Percentiles rank a stretch among this genome's conserved stretches.
Evolutionary conservation across 92 coral and sea anemone species (phyloP).

Genomic region (Zoanthus sociatus): DNA sequence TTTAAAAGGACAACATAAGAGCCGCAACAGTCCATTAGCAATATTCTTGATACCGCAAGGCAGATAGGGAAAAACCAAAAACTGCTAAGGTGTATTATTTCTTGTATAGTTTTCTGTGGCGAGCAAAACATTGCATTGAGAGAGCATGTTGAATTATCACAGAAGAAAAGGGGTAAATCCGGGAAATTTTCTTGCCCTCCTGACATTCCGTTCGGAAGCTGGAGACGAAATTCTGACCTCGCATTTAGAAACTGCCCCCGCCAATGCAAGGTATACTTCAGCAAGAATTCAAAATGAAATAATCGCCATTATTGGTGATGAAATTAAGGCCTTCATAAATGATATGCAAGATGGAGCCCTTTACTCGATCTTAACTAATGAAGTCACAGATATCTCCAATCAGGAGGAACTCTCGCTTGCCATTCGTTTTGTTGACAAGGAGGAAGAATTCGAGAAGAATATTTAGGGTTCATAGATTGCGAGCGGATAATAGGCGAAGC

Average conservation of each 20-base stretch:
- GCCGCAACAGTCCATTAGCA: conserved; percentile 16
- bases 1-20: background rate
- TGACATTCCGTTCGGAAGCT: conserved; percentile 39
- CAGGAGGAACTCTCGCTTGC: background rate
- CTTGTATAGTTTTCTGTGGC: conserved; percentile 13
- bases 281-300: conserved; percentile 50
- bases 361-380: background rate
- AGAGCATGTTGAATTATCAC: conserved; percentile 1
- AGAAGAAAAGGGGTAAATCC: conserved; percentile 13
- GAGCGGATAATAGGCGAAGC: background rate
- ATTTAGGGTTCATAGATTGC: background rate
- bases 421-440: background rate
- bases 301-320: background rate
- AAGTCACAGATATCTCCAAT: background rate
- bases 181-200: too few species aligned
- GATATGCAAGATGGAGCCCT: background rate
- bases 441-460: background rate
- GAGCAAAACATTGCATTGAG: conserved; percentile 33
- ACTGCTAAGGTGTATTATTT: background rate
- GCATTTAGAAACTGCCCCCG: conserved; percentile 38
- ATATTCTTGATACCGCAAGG: background rate
- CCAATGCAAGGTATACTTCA: conserved; percentile 49
- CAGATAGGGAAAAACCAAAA: conserved; percentile 17
- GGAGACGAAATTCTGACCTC: conserved; percentile 41
- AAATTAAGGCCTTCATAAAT: background rate